Evolutionary conservation across 2,113 vertebrate species (phyloP).

Genomic region (Danio rerio): DNA sequence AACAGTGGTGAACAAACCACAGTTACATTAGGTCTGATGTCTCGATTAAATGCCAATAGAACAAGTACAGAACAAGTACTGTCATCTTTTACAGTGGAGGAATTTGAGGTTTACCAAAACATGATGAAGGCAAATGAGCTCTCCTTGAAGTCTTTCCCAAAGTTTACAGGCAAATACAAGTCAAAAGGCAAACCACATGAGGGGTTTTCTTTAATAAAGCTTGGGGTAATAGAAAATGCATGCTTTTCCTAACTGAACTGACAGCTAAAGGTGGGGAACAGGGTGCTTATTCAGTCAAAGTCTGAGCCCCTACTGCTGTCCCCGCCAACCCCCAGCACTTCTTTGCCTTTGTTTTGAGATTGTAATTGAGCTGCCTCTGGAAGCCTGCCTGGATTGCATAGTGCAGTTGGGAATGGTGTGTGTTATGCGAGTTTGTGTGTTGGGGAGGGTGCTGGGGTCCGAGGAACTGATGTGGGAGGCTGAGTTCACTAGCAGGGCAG

Average conservation of each 20-base stretch:
- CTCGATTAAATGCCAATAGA: neutral
- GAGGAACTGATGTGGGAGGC: constrained; percentile 49
- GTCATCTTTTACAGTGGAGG: constrained; percentile 1
- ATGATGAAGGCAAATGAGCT: neutral
- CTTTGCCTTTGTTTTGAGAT: constrained; percentile 72
- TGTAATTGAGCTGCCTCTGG: constrained; percentile 82
- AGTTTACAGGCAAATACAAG: constrained; percentile 12
- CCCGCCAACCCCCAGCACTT: constrained; percentile 52
- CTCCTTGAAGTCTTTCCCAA: constrained; percentile 10
- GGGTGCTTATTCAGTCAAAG: constrained; percentile 54
- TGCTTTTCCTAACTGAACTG: constrained; percentile 53
- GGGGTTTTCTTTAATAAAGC: constrained; percentile 44
- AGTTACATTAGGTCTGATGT: neutral
- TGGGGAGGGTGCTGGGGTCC: constrained; percentile 2
- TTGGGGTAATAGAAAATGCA: constrained; percentile 40
- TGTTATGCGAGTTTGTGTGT: constrained; percentile 58
- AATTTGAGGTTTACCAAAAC: constrained; percentile 25
- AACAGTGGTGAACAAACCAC: neutral
- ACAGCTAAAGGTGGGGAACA: constrained; percentile 48
- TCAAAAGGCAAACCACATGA: constrained; percentile 40
- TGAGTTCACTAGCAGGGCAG: constrained; percentile 88
- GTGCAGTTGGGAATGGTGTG: constrained; percentile 54
- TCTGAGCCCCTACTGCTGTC: constrained; percentile 52
- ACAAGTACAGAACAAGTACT: neutral
- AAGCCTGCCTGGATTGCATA: constrained; percentile 57